These are phyloP conservation scores for Zoanthus solanderi DNA, from an alignment of 92 coral and sea anemone species.

Conservation along the genomic window DNA sequence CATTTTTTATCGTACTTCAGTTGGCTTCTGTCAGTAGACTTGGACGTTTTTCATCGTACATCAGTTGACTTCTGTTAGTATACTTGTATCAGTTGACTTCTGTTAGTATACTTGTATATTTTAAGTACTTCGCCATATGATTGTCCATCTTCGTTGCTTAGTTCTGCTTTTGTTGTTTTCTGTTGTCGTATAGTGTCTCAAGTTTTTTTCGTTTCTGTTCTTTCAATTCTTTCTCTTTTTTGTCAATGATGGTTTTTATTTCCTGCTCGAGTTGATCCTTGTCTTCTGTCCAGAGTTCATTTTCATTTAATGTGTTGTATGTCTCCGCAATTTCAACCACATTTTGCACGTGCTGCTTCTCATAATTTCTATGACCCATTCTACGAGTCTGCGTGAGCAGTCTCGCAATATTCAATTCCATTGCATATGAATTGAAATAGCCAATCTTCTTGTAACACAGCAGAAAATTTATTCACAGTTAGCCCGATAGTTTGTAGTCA, in stretches of 20 bases:
- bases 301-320: background rate
- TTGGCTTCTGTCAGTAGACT: no score
- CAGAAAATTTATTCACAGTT: background rate
- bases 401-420: conserved; percentile 23
- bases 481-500: background rate
- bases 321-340: conserved; percentile 1
- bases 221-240: conserved; percentile 24
- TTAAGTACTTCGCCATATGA: conserved; percentile 20
- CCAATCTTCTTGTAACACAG: background rate
- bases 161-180: conserved; percentile 5
- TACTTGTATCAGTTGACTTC: no score
- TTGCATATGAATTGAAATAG: background rate
- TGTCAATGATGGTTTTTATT: conserved; percentile 27
- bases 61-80: no score
- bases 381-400: conserved; percentile 28
- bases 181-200: conserved; percentile 14
- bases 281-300: conserved; percentile 36
- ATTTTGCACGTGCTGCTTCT: background rate
- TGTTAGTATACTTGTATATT: no score
- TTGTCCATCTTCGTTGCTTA: conserved; percentile 9
- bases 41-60: no score
- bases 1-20: no score
- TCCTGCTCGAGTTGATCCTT: conserved; percentile 39
- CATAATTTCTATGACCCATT: background rate
- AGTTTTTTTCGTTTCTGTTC: conserved; percentile 25